phyloP scores from a whole-genome alignment of 2,797 vertebrate genomes.

The Lophura swinhoii region DNA sequence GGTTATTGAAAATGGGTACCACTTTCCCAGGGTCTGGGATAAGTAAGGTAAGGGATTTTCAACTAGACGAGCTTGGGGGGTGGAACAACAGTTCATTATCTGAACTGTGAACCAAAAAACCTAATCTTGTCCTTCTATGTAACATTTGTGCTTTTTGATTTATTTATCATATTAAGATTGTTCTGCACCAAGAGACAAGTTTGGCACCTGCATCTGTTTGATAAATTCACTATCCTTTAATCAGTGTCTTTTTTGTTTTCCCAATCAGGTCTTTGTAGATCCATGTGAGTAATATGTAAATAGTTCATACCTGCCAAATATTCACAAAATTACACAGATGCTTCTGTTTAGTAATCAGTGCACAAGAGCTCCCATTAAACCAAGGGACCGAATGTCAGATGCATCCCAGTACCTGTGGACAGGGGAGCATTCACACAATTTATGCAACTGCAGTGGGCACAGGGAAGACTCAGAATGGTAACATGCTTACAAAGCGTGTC shows the following conservation, averaged over 20 bases:
- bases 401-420: background rate
- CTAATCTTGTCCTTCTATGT: background rate
- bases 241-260: background rate
- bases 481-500: background rate
- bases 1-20: background rate
- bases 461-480: background rate
- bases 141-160: background rate
- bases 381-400: background rate
- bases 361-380: background rate
- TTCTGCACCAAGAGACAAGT: background rate
- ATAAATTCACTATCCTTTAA: background rate
- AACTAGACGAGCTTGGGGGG: no score
- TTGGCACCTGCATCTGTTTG: background rate
- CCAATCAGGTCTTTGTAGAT: background rate
- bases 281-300: background rate
- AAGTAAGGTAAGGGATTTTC: no score
- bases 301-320: background rate
- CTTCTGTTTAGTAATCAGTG: background rate
- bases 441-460: background rate
- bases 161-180: background rate
- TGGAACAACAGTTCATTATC: no score
- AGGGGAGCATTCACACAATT: background rate
- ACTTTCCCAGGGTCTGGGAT: background rate
- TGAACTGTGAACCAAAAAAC: background rate
- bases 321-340: background rate